Evolutionary conservation across 2,113 vertebrate species (phyloP).

Genomic region (Myotis lucifugus): DNA sequence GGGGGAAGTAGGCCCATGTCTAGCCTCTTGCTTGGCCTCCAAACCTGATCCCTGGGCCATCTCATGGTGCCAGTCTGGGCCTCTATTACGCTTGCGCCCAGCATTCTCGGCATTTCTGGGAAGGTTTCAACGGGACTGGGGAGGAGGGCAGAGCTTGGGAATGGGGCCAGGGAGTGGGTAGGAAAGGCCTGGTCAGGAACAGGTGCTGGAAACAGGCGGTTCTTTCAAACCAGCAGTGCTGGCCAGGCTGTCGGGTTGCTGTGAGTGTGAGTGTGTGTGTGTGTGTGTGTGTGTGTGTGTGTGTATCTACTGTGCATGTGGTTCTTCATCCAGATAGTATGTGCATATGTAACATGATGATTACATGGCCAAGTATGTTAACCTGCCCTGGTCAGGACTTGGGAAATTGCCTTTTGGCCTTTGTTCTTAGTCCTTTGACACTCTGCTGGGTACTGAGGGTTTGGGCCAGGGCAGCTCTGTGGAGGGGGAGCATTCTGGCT

Average conservation of each 20-base stretch:
- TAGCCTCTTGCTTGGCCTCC: not conserved
- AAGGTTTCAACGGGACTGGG: conserved; percentile 28
- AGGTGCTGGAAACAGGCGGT: conserved; percentile 60
- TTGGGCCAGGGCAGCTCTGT: not conserved
- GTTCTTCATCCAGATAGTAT: not conserved
- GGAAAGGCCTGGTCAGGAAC: not conserved
- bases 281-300: not conserved
- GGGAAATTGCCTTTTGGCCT: not conserved
- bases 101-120: conserved; percentile 74
- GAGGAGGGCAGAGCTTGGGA: conserved; percentile 45
- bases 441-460: not conserved
- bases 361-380: not conserved
- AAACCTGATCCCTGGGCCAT: not conserved
- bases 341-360: not conserved
- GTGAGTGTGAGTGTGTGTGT: not conserved
- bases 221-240: not conserved
- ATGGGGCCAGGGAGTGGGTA: not conserved
- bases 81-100: conserved; percentile 14
- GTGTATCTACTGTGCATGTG: not conserved
- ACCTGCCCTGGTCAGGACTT: not conserved
- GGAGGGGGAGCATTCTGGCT: not conserved
- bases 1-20: not conserved
- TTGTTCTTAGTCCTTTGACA: not conserved
- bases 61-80: conserved; percentile 4
- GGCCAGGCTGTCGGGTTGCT: not conserved